Evolutionary conservation across 2,113 vertebrate genomes (phyloP), one percentile per base, ranked within the genome.

Genomic region (Thermophis baileyi): DNA sequence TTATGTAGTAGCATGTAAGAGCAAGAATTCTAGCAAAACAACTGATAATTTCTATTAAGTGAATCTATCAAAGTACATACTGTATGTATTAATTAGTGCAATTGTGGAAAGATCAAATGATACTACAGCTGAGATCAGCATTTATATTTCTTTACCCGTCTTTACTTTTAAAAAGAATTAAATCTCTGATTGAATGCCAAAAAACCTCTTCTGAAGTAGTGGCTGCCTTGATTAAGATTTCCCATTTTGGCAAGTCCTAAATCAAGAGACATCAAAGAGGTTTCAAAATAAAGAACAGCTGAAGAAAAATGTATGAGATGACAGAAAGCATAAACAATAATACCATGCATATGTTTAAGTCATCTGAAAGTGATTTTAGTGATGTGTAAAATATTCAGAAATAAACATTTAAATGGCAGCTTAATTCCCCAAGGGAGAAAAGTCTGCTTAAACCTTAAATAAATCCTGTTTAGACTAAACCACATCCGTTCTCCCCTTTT

Each of bases 181-280:
- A 89, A 89, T 0, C 16, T 49, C 88, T 95, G 47, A 91, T 87
- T 89, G 92, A 94, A 94, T 94, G 88, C 91, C 90, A 95, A 85
- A 95, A 96, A 94, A 49, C 94, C 91, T 81, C 92, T 97, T 97
- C 95, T 97, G 96, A 97, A 96, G 95, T 96, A 93, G 94, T 95
- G 94, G 30, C 94, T 96, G 88, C 94, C 95, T 95, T 97, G 94
- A 97, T 97, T 96, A 96, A 96, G 94, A 93, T 90, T 95, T 96
- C 95, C 94, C 94, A 94, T 60, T 93, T 96, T 97, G 96, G 96
- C 97, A 97, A 96, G 95, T 95, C 95, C 96, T 97, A 96, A 97
- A 95, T 96, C 97, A 96, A 95, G 95, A 93, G 81, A 96, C 94
- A 96, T 97, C 96, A 97, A 97, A 97, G 96, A 94, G 12, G 51